These are phyloP conservation scores for Eriocheir sinensis DNA, from an alignment of 1,140 invertebrate genomes.

Conservation along the genomic window DNA sequence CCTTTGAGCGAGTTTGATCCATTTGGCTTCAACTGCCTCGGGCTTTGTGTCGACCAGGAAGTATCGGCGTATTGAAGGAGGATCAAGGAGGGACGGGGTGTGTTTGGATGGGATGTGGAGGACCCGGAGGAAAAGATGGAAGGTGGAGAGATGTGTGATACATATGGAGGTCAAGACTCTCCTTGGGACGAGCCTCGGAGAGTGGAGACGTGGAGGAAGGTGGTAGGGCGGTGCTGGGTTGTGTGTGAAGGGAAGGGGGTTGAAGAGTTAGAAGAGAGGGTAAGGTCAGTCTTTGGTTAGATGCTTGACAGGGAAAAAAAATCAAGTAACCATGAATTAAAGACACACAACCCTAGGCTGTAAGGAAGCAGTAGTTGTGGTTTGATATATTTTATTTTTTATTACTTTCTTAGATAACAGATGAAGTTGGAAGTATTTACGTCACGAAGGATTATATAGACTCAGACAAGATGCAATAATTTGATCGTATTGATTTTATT, in stretches of 20 bases:
- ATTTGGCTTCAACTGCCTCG: constrained; percentile 4
- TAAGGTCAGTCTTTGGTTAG: background rate
- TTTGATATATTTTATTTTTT: too few species aligned
- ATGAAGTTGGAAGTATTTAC: too few species aligned
- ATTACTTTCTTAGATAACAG: too few species aligned
- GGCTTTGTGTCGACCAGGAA: background rate
- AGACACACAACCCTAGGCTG: too few species aligned
- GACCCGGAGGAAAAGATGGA: background rate
- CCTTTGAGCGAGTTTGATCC: constrained; percentile 13
- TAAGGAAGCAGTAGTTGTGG: too few species aligned
- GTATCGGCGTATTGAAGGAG: constrained; percentile 9
- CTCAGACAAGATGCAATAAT: too few species aligned
- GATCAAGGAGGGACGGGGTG: background rate
- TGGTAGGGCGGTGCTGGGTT: background rate
- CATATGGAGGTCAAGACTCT: background rate
- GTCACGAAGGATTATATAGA: too few species aligned
- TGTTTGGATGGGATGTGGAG: background rate
- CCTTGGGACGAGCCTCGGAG: too few species aligned
- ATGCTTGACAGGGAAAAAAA: too few species aligned
- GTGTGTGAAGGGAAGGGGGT: background rate
- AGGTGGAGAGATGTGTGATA: background rate
- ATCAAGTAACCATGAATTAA: too few species aligned
- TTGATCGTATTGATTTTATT: too few species aligned
- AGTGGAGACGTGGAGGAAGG: background rate
- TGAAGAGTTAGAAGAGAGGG: background rate